Evolutionary conservation across 92 coral and sea anemone genomes (phyloP), one percentile per base, ranked within the genome.

Genomic region (Zoanthus solanderi): DNA sequence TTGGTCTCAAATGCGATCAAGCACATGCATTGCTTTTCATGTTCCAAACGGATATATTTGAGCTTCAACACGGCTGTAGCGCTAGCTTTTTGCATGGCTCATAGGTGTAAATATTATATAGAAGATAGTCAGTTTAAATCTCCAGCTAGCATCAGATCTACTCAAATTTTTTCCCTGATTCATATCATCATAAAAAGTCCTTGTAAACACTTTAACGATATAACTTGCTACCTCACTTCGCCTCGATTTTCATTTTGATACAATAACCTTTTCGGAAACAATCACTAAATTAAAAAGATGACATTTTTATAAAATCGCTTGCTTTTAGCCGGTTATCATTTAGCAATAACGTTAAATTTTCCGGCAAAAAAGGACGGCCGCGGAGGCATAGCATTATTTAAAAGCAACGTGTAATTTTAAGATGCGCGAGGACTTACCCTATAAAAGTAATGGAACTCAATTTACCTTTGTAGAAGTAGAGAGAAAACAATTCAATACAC

Each of bases 391-490:
- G 90, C 76, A 3, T 66, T 87, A 15, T 61, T 76, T 48, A 76
- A 44, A 23, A 76, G 74, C 57, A 77, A 87, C 1, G 66, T 87
- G 18, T n/a, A 87, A 60, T 47, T 76, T 76, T 67, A 87, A 30
- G 29, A 18, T 65, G 45, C 77, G 65, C 66, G 84, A 87, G 14
- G 84, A 77, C 13, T 17, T 87, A 14, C 12, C 74, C 17, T 76
- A 87, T 30, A 78, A 87, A 34, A 87, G 84, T 65, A 77, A 87
- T 29, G 85, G 77, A 45, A 53, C 84, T 17, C 85, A 87, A 76
- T 32, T 76, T 77, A 42, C 79, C 8, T 87, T 76, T 57, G 56
- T 46, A 3, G 90, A 61, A 58, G 79, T 61, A 48, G 75, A 77
- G 23, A 77, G 53, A 28, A 77, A 69, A 32, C 61, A 87, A 0